Evolutionary conservation across 2,888 invertebrate species (phyloP), one percentile per base, ranked within the genome.

Genomic region (Dryococelus australis): DNA sequence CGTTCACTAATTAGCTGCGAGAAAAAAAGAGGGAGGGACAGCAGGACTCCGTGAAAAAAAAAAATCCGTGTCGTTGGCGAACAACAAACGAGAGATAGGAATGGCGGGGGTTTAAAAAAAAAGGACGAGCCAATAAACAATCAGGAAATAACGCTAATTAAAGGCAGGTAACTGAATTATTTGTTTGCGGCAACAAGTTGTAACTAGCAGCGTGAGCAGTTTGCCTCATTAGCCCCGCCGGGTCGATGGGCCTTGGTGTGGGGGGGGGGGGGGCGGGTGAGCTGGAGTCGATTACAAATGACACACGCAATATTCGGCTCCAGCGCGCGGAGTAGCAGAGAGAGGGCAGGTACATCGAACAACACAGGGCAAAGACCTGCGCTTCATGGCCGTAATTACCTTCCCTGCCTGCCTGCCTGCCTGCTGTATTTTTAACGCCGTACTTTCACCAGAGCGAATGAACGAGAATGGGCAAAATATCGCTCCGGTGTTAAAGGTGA

Each of bases 131-230:
- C 65, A 65, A 65, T 65, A 65, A 65, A 65, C 65, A 65, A 65
- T 65, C 65, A 65, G 65, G 65, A 65, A 65, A 65, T 65, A 65
- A 65, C 65, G 65, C 65, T 65, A 65, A 65, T 65, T 65, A 65
- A 65, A 65, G 65, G 65, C 65, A 65, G 65, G 65, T 65, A 65
- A 65, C 65, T 65, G 65, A 65, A 65, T 65, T 65, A 65, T 65
- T 16, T 10, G 65, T 65, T 65, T 65, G 65, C 65, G 65, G 65
- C 65, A 65, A 65, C 65, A 65, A 65, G 65, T 65, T 65, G 65
- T 24, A 65, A 65, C 65, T 65, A 65, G 65, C 65, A 65, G 65
- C 65, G n/a, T 24, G 65, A 65, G 65, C 65, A 65, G 65, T 65
- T 65, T 65, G 65, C 65, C 65, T 65, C 65, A 65, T 65, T 65